phyloP scores from a whole-genome alignment of 2,888 invertebrate genomes.

The Dasypolia templi region DNA sequence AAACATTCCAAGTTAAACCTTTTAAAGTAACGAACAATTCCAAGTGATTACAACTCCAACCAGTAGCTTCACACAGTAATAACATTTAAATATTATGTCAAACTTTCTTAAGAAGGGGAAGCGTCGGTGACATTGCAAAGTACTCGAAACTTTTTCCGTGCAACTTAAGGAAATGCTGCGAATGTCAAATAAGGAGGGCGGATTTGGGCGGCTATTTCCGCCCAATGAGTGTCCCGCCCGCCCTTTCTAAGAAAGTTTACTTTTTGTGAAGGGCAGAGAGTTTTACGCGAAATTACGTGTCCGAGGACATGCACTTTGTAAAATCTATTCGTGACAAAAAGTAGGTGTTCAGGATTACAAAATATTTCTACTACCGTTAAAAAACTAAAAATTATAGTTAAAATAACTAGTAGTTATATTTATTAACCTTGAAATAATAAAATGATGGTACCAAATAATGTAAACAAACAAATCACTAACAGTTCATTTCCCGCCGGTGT shows the following conservation, averaged over 20 bases:
- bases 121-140: conserved; percentile 84
- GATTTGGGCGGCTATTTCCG: conserved; percentile 83
- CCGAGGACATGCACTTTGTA: conserved; percentile 27
- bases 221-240: conserved; percentile 77
- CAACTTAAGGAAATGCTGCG: conserved; percentile 82
- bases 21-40: conserved; percentile 29
- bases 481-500: conserved; percentile 17
- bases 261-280: conserved; percentile 71
- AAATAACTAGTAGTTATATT: neutral
- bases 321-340: neutral
- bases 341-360: neutral
- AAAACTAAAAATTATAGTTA: too few relatives aligned
- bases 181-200: conserved; percentile 88
- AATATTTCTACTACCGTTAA: too few relatives aligned
- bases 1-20: conserved; percentile 16
- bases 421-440: neutral
- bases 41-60: conserved; percentile 41
- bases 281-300: conserved; percentile 51
- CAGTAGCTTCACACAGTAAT: conserved; percentile 51
- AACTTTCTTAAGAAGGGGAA: conserved; percentile 76
- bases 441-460: neutral
- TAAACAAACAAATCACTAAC: neutral
- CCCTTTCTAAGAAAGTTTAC: conserved; percentile 83
- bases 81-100: conserved; percentile 67
- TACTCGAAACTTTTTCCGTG: conserved; percentile 84